Conservation (phyloP, 2,113 vertebrate species). For the Gymnocephalus cernua region DNA sequence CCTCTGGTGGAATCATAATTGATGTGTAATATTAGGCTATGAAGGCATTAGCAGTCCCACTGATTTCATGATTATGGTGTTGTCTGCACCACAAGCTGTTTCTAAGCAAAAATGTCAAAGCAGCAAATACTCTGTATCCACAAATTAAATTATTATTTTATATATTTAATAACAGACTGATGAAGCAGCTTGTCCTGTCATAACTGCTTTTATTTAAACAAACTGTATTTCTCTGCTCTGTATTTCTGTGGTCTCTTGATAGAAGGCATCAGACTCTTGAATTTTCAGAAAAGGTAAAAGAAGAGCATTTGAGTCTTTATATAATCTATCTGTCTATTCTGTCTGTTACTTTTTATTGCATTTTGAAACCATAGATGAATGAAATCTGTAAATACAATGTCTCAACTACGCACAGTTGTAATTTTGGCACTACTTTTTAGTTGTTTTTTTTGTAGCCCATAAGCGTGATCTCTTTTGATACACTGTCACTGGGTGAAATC, state of each 20-base stretch:
- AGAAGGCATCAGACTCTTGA: not conserved
- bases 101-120: not conserved
- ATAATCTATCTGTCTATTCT: not conserved
- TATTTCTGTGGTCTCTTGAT: constrained; percentile 14
- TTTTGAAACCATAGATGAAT: constrained; percentile 3
- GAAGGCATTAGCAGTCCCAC: not conserved
- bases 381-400: not conserved
- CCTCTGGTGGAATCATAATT: not conserved
- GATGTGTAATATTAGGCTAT: not conserved
- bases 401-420: not conserved
- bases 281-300: not conserved
- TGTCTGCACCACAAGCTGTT: not conserved
- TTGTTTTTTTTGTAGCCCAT: not conserved
- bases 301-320: not conserved
- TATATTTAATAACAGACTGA: not conserved
- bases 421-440: not conserved
- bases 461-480: not conserved
- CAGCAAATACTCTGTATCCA: not conserved
- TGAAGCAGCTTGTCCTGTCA: not conserved
- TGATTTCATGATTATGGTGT: not conserved
- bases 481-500: constrained; percentile 8
- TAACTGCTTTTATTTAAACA: not conserved
- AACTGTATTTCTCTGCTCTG: not conserved
- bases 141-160: not conserved
- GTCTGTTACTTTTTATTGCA: not conserved